Conservation (phyloP, 2,113 vertebrate species). For the Bambusicola thoracicus region DNA sequence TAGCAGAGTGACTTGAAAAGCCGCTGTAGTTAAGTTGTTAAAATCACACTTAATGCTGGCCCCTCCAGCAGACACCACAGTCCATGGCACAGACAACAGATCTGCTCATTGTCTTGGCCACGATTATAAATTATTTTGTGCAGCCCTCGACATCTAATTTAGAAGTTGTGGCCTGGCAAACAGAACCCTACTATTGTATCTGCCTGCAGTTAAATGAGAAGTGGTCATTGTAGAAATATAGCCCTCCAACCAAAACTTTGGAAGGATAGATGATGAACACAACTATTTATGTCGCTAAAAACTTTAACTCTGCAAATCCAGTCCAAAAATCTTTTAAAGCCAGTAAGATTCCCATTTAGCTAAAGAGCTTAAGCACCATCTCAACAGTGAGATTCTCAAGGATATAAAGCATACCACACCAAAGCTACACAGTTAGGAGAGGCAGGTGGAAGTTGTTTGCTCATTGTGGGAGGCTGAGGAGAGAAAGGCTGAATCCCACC, state of each 20-base stretch:
- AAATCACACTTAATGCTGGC: background rate
- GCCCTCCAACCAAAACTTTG: background rate
- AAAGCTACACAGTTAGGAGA: background rate
- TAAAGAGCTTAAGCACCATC: background rate
- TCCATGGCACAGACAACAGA: background rate
- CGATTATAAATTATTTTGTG: background rate
- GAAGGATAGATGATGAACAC: background rate
- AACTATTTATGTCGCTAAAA: background rate
- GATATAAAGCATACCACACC: background rate
- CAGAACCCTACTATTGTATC: background rate
- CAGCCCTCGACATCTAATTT: background rate
- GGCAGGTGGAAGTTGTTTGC: background rate
- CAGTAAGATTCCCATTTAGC: background rate
- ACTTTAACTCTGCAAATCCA: background rate
- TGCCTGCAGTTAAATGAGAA: background rate
- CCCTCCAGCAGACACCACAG: background rate
- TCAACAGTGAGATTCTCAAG: background rate
- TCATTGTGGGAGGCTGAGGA: background rate
- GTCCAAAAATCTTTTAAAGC: background rate
- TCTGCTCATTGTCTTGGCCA: background rate
- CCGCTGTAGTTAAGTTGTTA: background rate
- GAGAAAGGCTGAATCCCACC: background rate
- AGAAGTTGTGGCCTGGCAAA: background rate
- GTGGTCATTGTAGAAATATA: background rate
- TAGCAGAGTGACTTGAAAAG: background rate